Percentiles rank a stretch among this genome's conserved stretches.
phyloP scores from a whole-genome alignment of 2,113 vertebrate species.

The Gnathonemus echidnorhynchus region DNA sequence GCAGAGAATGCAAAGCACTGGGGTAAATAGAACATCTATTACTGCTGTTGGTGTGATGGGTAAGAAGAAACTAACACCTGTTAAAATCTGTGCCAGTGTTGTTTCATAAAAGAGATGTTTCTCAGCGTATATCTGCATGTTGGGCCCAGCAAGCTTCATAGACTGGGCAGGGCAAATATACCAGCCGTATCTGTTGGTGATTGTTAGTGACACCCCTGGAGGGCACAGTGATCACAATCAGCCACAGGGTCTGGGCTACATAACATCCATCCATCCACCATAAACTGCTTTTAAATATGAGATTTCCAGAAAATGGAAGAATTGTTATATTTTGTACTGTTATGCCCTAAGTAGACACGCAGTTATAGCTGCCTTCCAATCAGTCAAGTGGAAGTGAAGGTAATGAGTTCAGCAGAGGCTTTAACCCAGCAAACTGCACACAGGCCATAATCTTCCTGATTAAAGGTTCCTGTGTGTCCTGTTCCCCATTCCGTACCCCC shows the following conservation, averaged over 20 bases:
- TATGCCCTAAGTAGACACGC: not conserved
- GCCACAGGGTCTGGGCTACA: not conserved
- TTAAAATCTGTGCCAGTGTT: not conserved
- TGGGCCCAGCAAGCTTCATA: not conserved
- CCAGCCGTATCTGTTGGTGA: not conserved
- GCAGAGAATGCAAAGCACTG: not conserved
- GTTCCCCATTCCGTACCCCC: no score
- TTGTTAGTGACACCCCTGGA: not conserved
- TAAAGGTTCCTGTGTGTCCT: no score
- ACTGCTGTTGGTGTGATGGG: not conserved
- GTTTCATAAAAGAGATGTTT: not conserved
- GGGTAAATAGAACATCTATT: not conserved
- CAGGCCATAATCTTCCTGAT: not conserved
- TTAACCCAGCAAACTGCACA: not conserved
- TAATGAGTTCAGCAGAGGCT: not conserved
- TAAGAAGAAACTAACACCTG: not conserved
- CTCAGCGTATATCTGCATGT: not conserved
- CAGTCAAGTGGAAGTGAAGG: not conserved
- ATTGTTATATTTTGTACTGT: not conserved
- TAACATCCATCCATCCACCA: not conserved
- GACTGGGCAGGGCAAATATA: not conserved
- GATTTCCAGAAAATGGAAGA: not conserved
- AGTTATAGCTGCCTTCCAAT: not conserved
- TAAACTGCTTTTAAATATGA: not conserved
- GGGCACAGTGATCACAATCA: not conserved